Evolutionary conservation across 2,113 vertebrate species (phyloP).

Genomic region (Oncorhynchus mykiss): DNA sequence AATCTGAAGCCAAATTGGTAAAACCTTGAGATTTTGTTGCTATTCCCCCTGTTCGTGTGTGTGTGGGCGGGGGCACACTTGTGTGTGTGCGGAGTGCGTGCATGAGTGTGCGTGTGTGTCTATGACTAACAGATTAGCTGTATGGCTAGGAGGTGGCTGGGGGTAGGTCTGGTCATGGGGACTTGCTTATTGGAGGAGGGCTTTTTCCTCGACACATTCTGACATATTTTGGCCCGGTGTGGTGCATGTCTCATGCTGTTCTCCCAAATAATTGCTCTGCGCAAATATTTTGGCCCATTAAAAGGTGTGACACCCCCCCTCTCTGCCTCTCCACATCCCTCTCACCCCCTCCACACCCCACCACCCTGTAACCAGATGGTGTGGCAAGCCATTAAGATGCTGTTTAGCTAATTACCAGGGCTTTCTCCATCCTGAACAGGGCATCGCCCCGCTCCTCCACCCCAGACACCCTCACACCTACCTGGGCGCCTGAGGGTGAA

Average conservation of each 20-base stretch:
- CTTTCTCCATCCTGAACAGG: conserved; percentile 29
- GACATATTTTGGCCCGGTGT: background rate
- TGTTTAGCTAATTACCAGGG: conserved; percentile 71
- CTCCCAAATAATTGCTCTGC: conserved; percentile 50
- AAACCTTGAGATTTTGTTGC: too few relatives aligned
- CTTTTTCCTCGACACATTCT: background rate
- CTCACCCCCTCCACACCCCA: conserved; percentile 2
- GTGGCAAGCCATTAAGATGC: conserved; percentile 56
- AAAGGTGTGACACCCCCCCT: conserved; percentile 66
- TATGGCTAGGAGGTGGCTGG: background rate
- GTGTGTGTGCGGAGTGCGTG: conserved; percentile 12
- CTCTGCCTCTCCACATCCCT: conserved; percentile 17
- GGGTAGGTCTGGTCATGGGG: background rate
- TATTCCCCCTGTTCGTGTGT: too few relatives aligned
- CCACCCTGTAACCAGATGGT: conserved; percentile 62
- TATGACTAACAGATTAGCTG: background rate
- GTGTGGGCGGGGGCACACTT: background rate
- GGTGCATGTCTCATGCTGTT: conserved; percentile 30
- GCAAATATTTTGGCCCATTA: conserved; percentile 70
- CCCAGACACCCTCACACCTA: conserved; percentile 34
- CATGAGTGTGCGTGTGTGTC: background rate
- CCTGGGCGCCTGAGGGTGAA: conserved; percentile 32
- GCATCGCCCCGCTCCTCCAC: conserved; percentile 19
- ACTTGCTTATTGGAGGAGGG: background rate
- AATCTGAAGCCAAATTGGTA: too few relatives aligned